These are phyloP conservation scores for Diplazon laetatorius DNA, from an alignment of 2,888 invertebrate species.

Conservation along the genomic window DNA sequence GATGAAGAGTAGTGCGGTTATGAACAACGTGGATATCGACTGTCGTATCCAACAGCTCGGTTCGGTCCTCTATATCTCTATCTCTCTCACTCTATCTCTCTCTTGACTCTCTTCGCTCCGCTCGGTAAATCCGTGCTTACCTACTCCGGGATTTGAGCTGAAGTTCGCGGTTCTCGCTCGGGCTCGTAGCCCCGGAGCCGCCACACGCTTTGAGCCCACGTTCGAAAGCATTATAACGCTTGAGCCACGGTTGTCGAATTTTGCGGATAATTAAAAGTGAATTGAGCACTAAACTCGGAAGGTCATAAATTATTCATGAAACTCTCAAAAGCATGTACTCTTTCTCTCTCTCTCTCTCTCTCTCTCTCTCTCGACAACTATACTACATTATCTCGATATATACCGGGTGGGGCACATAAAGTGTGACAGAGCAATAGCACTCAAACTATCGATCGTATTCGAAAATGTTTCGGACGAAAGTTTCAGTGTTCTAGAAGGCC, in stretches of 20 bases:
- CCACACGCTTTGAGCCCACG: neutral
- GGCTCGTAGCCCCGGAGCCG: neutral
- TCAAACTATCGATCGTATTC: too few species aligned
- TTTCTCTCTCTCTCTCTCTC: neutral
- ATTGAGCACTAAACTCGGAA: constrained; percentile 20
- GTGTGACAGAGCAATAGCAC: too few species aligned
- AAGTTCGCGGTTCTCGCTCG: constrained; percentile 30
- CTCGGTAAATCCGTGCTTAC: constrained; percentile 21
- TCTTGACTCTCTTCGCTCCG: neutral
- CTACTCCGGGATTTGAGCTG: constrained; percentile 30
- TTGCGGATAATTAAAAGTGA: constrained; percentile 56
- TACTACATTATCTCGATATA: too few species aligned
- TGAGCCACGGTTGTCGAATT: constrained; percentile 12
- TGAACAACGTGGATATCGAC: constrained; percentile 39
- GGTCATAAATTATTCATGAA: constrained; percentile 40
- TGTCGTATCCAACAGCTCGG: constrained; percentile 21
- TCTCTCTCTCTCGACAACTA: neutral
- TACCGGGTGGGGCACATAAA: too few species aligned
- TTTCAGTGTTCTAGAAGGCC: too few species aligned
- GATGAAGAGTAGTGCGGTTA: constrained; percentile 41
- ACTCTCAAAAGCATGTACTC: neutral
- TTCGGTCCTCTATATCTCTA: too few species aligned
- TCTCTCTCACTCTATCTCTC: too few species aligned
- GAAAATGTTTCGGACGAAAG: too few species aligned
- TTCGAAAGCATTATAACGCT: constrained; percentile 16